Conservation (phyloP, 37 sponge, comb jelly and placozoan genomes). For the Amphimedon queenslandica region DNA sequence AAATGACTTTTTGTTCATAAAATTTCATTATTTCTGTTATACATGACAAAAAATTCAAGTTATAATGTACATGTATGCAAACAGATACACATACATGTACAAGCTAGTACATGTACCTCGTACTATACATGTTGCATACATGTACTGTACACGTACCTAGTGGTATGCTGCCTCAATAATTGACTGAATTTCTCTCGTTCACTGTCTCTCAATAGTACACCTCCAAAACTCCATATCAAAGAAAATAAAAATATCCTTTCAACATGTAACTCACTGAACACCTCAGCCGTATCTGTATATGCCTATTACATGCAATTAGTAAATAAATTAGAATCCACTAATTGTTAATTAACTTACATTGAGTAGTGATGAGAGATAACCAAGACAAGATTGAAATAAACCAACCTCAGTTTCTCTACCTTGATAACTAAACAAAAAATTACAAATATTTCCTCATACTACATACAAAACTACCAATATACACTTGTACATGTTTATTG, state of each 20-base stretch:
- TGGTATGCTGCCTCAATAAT: conserved; percentile 75
- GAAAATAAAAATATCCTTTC: conserved; percentile 78
- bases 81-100: neutral
- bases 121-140: neutral
- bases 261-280: conserved; percentile 77
- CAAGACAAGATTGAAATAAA: conserved; percentile 64
- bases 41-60: no score
- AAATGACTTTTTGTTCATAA: no score
- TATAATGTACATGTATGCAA: no score
- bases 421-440: no score
- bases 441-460: no score
- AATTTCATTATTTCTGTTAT: no score
- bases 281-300: conserved; percentile 78
- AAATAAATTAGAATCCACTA: neutral
- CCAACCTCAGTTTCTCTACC: conserved; percentile 61
- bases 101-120: neutral
- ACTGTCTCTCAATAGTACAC: conserved; percentile 42
- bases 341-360: conserved; percentile 35
- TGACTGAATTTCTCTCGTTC: conserved; percentile 60
- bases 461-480: no score
- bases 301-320: conserved; percentile 28
- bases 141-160: conserved; percentile 17
- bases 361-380: conserved; percentile 76
- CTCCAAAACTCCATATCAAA: conserved; percentile 89
- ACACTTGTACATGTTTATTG: no score